Conservation (phyloP, 2,888 invertebrate species). For the Drosophila borborema region DNA sequence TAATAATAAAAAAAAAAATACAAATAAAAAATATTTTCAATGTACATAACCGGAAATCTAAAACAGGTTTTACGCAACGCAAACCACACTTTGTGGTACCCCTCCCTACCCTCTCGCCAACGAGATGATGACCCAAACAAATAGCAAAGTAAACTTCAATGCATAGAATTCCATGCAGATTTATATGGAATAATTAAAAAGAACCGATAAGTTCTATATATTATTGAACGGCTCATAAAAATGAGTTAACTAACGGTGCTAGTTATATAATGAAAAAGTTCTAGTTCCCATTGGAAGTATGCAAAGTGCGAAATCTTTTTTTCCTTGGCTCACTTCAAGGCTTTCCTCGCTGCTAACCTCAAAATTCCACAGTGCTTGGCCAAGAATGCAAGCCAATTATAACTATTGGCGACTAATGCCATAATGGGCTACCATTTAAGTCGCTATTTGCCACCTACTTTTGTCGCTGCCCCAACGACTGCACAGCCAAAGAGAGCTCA, state of each 20-base stretch:
- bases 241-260: not conserved
- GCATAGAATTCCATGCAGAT: not conserved
- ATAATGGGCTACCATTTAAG: conserved; percentile 46
- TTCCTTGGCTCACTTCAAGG: conserved; percentile 37
- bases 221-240: not conserved
- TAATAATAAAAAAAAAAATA: not conserved
- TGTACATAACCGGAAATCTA: conserved; percentile 53
- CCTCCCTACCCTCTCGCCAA: conserved; percentile 2
- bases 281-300: conserved; percentile 1
- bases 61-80: conserved; percentile 38
- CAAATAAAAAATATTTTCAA: conserved; percentile 17
- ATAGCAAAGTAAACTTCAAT: conserved; percentile 2
- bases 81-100: no score
- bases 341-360: conserved; percentile 45
- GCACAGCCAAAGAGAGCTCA: conserved; percentile 25
- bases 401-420: conserved; percentile 48
- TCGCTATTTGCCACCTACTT: conserved; percentile 1
- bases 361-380: conserved; percentile 46
- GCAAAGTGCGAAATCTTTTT: conserved; percentile 11
- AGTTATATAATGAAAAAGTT: not conserved
- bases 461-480: not conserved
- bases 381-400: conserved; percentile 58
- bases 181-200: not conserved
- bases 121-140: conserved; percentile 11
- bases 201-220: conserved; percentile 1